These are phyloP conservation scores for Embidobia sp. DNA, from an alignment of 2,888 invertebrate genomes.

Conservation along the genomic window DNA sequence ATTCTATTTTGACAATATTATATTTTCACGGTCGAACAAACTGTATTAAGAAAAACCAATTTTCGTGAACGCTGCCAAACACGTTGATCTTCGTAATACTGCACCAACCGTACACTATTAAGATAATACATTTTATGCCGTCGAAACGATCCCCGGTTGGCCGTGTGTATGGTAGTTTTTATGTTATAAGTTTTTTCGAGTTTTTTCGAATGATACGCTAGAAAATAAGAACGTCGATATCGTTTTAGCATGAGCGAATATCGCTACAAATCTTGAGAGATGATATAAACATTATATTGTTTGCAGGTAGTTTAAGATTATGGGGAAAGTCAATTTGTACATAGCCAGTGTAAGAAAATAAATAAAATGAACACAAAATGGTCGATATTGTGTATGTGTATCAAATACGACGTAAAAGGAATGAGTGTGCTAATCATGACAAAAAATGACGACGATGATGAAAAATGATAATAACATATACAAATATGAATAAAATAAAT, in stretches of 20 bases:
- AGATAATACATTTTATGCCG: constrained; percentile 57
- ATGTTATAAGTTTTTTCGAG: constrained; percentile 41
- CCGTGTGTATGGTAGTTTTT: constrained; percentile 51
- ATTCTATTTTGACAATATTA: constrained; percentile 38
- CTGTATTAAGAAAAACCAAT: constrained; percentile 49
- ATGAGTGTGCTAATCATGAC: constrained; percentile 45
- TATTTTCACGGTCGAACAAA: constrained; percentile 43
- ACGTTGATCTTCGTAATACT: constrained; percentile 61
- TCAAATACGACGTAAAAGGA: constrained; percentile 16
- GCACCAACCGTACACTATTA: constrained; percentile 56
- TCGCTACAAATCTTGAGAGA: constrained; percentile 44
- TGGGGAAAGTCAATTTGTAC: constrained; percentile 63
- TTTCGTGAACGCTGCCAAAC: constrained; percentile 52
- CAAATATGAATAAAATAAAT: constrained; percentile 58
- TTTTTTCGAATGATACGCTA: constrained; percentile 42
- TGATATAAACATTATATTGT: constrained; percentile 60
- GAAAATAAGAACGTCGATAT: constrained; percentile 56
- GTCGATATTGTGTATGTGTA: constrained; percentile 45
- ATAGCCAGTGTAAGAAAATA: constrained; percentile 54
- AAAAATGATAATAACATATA: constrained; percentile 59
- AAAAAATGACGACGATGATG: constrained; percentile 39
- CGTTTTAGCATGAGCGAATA: constrained; percentile 52
- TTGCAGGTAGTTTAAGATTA: constrained; percentile 61
- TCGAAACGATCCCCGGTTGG: constrained; percentile 53
- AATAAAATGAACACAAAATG: constrained; percentile 32